Conservation (phyloP, 2,888 invertebrate genomes). For the Oscheius sp. region DNA sequence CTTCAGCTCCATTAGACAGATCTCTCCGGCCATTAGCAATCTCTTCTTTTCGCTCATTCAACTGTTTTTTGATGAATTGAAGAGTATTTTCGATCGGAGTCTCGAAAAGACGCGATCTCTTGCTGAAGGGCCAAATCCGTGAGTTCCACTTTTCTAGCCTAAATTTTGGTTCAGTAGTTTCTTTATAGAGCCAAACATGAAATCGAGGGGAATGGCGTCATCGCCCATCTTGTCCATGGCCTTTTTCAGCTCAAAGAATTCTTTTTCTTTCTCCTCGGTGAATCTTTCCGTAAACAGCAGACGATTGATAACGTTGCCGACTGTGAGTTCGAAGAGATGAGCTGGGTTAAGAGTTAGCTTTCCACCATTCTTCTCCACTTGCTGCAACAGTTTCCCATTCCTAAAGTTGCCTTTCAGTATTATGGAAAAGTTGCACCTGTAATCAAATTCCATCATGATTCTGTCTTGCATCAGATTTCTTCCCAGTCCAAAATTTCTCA, state of each 20-base stretch:
- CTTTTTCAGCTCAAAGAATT: slow-evolving; percentile 29
- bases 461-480: slow-evolving; percentile 36
- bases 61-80: slow-evolving; percentile 12
- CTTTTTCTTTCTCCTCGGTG: slow-evolving; percentile 25
- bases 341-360: slow-evolving; percentile 15
- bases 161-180: too few species aligned
- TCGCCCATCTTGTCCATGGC: slow-evolving; percentile 10
- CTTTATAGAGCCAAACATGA: background rate
- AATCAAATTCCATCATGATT: slow-evolving; percentile 29
- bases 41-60: slow-evolving; percentile 14
- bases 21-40: slow-evolving; percentile 8
- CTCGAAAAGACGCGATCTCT: background rate
- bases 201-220: slow-evolving; percentile 1
- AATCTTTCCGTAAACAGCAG: slow-evolving; percentile 33
- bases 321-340: slow-evolving; percentile 27
- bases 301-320: slow-evolving; percentile 37
- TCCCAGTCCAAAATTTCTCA: slow-evolving; percentile 36
- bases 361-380: slow-evolving; percentile 25
- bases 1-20: slow-evolving; percentile 6
- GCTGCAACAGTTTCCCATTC: background rate
- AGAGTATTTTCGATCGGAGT: background rate
- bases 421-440: slow-evolving; percentile 3
- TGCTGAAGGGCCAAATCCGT: too few species aligned
- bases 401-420: background rate
- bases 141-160: too few species aligned